Evolutionary conservation across 92 coral and sea anemone genomes (phyloP).

Genomic region (Paragorgia papillata): DNA sequence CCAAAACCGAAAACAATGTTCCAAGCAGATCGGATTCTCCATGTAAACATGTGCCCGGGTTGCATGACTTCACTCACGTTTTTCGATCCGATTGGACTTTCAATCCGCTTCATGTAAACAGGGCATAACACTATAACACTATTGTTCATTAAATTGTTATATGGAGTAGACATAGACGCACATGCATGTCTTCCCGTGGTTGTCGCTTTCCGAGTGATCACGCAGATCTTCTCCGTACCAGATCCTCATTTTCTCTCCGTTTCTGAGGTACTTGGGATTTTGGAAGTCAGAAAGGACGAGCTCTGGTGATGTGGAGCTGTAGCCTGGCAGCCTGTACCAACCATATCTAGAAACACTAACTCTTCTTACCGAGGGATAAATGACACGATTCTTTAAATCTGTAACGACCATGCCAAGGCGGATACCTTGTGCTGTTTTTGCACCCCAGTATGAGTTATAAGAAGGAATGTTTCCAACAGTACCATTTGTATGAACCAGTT

Average conservation of each 20-base stretch:
- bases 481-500: neutral
- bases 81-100: no score
- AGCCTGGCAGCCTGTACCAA: neutral
- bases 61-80: no score
- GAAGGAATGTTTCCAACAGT: neutral
- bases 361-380: neutral
- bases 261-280: slow-evolving; percentile 17
- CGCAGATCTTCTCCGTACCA: slow-evolving; percentile 28
- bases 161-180: slow-evolving; percentile 11
- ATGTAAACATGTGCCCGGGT: no score
- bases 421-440: neutral
- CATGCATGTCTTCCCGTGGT: slow-evolving; percentile 21
- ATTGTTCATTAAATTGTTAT: no score
- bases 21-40: no score
- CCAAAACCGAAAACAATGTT: no score
- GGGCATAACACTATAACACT: no score
- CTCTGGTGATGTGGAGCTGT: neutral
- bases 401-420: neutral
- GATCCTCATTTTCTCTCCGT: slow-evolving; percentile 7
- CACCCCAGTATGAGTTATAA: neutral
- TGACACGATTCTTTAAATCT: neutral
- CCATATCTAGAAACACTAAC: neutral
- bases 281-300: slow-evolving; percentile 2
- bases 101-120: no score
- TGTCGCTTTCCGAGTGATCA: neutral